Percentiles rank a stretch among this genome's conserved stretches.
phyloP scores from a whole-genome alignment of 2,888 invertebrate genomes.

The Tinea semifulvella region DNA sequence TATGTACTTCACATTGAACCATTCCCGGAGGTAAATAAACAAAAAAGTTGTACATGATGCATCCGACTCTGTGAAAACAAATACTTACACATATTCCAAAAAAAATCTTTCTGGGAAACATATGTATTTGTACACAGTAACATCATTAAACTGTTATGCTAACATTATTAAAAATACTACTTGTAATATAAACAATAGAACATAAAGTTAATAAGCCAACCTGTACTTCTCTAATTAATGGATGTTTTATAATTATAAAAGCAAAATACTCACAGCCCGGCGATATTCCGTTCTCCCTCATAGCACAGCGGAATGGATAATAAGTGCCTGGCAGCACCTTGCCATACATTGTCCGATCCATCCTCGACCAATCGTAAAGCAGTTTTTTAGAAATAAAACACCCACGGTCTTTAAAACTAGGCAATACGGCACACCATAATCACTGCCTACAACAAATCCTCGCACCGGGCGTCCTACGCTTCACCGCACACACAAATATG shows the following conservation, averaged over 20 bases:
- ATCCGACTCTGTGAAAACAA: no score
- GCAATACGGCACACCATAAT: slow-evolving; percentile 53
- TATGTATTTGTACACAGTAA: no score
- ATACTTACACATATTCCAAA: no score
- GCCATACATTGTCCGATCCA: slow-evolving; percentile 93
- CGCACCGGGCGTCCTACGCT: slow-evolving; percentile 34
- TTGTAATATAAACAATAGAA: no score
- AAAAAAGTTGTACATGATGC: no score
- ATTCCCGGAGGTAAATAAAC: no score
- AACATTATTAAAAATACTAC: no score
- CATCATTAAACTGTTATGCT: no score
- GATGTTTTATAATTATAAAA: slow-evolving; percentile 22
- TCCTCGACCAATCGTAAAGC: slow-evolving; percentile 56
- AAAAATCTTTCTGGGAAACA: no score
- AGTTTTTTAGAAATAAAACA: slow-evolving; percentile 51
- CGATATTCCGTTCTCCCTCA: slow-evolving; percentile 81
- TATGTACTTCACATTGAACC: background rate
- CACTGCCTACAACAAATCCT: slow-evolving; percentile 42
- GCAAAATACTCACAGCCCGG: slow-evolving; percentile 82
- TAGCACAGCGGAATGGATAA: slow-evolving; percentile 85
- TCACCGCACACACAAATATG: slow-evolving; percentile 27
- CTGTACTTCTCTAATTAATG: no score
- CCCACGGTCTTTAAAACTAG: slow-evolving; percentile 47
- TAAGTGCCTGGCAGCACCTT: slow-evolving; percentile 86
- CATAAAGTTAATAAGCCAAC: no score